Evolutionary conservation across 2,113 vertebrate species (phyloP).

Genomic region (Agelaius tricolor): DNA sequence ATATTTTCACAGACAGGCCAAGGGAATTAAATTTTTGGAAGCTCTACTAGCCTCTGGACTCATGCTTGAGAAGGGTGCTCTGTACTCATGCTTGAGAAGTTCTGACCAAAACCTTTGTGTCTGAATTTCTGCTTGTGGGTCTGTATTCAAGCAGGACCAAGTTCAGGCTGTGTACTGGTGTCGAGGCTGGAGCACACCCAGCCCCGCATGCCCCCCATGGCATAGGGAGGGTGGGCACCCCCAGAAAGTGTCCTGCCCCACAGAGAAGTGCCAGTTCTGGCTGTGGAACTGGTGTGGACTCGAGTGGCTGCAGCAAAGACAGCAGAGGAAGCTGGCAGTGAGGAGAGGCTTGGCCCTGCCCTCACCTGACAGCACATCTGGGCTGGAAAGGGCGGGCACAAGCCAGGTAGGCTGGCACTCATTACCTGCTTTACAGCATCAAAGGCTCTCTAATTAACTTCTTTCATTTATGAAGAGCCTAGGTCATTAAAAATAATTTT

Average conservation of each 20-base stretch:
- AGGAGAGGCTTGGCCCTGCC: background rate
- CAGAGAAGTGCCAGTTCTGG: background rate
- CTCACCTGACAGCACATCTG: background rate
- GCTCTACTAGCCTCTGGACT: background rate
- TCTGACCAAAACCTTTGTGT: background rate
- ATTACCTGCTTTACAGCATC: background rate
- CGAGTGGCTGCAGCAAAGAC: background rate
- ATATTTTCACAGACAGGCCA: background rate
- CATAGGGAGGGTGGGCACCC: background rate
- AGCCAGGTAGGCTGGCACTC: background rate
- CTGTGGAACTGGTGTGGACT: accelerated
- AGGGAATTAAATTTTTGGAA: background rate
- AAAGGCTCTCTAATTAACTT: background rate
- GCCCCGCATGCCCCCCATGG: accelerated
- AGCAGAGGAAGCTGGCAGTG: background rate
- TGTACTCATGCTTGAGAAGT: background rate
- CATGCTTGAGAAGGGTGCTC: background rate
- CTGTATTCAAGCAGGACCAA: background rate
- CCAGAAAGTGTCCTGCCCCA: accelerated
- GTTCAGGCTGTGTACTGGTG: accelerated
- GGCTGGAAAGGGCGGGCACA: background rate
- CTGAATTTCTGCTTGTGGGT: background rate
- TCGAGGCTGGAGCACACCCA: background rate
- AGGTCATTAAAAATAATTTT: background rate
- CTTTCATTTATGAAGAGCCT: background rate